phyloP scores from a whole-genome alignment of 2,113 vertebrate species.

The Erinaceus europaeus region DNA sequence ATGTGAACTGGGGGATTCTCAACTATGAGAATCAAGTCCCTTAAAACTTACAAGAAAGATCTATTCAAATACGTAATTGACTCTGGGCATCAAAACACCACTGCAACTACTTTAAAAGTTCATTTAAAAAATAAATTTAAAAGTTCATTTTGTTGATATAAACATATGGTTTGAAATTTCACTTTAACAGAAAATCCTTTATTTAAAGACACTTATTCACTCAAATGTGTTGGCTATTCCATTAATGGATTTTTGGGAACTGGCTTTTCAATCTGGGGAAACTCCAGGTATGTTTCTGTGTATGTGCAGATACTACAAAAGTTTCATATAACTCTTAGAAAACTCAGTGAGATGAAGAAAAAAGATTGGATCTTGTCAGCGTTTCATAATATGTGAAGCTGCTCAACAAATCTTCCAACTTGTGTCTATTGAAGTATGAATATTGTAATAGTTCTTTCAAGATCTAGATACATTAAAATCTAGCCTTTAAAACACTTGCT shows the following conservation, averaged over 20 bases:
- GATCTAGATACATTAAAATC: background rate
- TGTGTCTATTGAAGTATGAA: background rate
- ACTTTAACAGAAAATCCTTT: constrained; percentile 2
- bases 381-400: background rate
- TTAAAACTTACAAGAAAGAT: constrained; percentile 1
- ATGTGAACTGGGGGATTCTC: background rate
- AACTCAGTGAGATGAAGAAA: background rate
- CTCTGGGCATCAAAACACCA: constrained; percentile 13
- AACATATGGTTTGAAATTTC: constrained; percentile 5
- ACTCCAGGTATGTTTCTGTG: background rate
- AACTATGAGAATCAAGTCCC: background rate
- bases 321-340: background rate
- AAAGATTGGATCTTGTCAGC: background rate
- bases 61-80: background rate
- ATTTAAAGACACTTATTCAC: background rate
- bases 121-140: background rate
- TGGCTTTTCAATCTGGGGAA: constrained; percentile 19
- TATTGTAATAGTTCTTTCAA: background rate
- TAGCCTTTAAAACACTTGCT: background rate
- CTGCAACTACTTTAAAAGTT: background rate
- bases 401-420: constrained; percentile 1
- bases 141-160: constrained; percentile 23
- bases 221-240: background rate
- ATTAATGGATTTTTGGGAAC: background rate
- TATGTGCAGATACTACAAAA: background rate